These are phyloP conservation scores for Trachemys scripta DNA, from an alignment of 2,113 vertebrate genomes.

Conservation along the genomic window DNA sequence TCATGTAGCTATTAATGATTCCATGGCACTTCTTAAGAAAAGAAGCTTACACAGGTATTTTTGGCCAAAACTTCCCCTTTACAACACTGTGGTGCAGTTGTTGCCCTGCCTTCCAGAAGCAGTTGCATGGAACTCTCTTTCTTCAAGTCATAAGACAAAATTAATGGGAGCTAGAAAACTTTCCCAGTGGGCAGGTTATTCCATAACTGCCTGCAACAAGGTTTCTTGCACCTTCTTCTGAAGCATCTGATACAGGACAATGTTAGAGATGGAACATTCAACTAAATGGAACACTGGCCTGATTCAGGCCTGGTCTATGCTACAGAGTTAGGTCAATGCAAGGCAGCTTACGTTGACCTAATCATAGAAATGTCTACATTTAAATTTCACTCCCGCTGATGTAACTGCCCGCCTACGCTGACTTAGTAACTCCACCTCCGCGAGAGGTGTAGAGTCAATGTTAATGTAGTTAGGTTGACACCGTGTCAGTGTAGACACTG, in stretches of 20 bases:
- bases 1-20: neutral
- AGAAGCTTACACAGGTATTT: neutral
- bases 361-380: neutral
- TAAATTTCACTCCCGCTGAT: neutral
- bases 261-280: neutral
- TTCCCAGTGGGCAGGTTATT: neutral
- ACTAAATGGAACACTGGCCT: neutral
- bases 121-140: neutral
- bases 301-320: neutral
- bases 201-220: too few species aligned
- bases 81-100: neutral
- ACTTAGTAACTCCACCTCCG: neutral
- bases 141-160: neutral
- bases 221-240: neutral
- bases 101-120: neutral
- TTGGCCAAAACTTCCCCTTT: neutral
- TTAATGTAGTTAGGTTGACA: neutral
- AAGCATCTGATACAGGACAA: neutral
- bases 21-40: neutral
- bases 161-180: neutral
- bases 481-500: neutral
- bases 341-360: neutral
- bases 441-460: neutral
- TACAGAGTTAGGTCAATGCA: neutral
- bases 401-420: neutral